A percentile compares a stretch with the other conserved stretches of the same genome.
These are phyloP conservation scores for Hypothenemus hampei DNA, from an alignment of 1,140 invertebrate genomes.

Conservation along the genomic window DNA sequence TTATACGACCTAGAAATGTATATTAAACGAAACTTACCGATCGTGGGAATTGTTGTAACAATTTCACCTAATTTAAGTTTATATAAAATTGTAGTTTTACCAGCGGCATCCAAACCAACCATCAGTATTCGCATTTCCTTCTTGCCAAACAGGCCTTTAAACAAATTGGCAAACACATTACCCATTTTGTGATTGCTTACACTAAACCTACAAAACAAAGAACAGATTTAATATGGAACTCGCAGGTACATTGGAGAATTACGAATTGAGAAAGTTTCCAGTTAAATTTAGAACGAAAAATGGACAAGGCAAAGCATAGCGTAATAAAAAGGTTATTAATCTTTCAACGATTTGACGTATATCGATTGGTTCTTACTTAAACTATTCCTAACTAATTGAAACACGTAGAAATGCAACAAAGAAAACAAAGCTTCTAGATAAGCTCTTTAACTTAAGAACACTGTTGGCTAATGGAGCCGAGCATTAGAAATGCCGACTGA, in stretches of 20 bases:
- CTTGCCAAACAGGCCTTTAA: conserved; percentile 96
- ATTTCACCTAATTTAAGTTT: conserved; percentile 99
- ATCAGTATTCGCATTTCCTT: conserved; percentile 99
- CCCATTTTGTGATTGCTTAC: conserved; percentile 55
- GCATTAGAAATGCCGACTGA: too few species aligned
- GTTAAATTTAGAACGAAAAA: conserved; percentile 40
- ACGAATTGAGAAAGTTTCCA: conserved; percentile 19
- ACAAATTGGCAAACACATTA: conserved; percentile 81
- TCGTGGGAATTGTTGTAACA: conserved; percentile 99
- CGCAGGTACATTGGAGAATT: conserved; percentile 16
- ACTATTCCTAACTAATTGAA: neutral
- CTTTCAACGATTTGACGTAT: conserved; percentile 39
- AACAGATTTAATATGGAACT: conserved; percentile 1
- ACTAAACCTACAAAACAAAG: conserved; percentile 28
- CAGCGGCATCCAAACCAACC: conserved; percentile 97
- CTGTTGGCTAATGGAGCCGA: too few species aligned
- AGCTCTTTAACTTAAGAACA: too few species aligned
- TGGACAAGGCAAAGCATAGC: conserved; percentile 13
- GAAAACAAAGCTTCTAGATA: too few species aligned
- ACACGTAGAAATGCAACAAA: too few species aligned
- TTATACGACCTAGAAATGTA: conserved; percentile 9
- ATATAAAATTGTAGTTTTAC: conserved; percentile 99
- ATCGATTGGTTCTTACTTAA: conserved; percentile 35
- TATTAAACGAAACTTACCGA: conserved; percentile 68
- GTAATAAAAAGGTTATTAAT: conserved; percentile 39